A percentile compares a stretch with the other conserved stretches of the same genome.
phyloP scores from a whole-genome alignment of 2,888 invertebrate species.

The Rhagonycha lutea region DNA sequence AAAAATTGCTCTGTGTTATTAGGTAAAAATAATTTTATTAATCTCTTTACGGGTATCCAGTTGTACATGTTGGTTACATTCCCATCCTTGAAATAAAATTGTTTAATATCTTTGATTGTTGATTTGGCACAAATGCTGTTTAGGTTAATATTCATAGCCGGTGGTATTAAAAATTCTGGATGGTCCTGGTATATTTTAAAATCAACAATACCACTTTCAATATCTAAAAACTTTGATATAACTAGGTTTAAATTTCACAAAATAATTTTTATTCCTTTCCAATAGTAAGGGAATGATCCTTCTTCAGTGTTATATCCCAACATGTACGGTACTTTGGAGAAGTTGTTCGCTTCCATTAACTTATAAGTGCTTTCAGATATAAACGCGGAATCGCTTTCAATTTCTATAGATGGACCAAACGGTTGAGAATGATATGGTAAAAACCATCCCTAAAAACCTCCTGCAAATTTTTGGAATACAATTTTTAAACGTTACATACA shows the following conservation, averaged over 20 bases:
- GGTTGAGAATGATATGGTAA: conserved; percentile 6
- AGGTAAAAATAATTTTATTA: neutral
- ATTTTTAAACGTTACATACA: neutral
- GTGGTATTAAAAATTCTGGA: neutral
- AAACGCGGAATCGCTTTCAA: conserved; percentile 3
- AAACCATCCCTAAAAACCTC: conserved; percentile 1
- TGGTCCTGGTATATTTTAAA: neutral
- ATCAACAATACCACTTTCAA: neutral
- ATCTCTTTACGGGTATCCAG: conserved; percentile 11
- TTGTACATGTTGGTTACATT: neutral
- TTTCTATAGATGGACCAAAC: conserved; percentile 10
- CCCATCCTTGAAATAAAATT: neutral
- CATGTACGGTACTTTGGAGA: conserved; percentile 10
- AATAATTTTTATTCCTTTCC: neutral
- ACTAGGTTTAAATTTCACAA: neutral
- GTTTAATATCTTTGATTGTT: neutral
- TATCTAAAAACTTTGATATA: neutral
- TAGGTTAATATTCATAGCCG: neutral
- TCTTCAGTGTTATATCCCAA: conserved; percentile 16
- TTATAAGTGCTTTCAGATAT: neutral
- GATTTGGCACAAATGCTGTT: neutral
- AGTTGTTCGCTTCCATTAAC: neutral
- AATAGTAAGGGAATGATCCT: conserved; percentile 13
- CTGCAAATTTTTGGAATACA: neutral
- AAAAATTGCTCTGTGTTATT: neutral